Conservation (phyloP, 2,113 vertebrate species). For the Natator depressus region DNA sequence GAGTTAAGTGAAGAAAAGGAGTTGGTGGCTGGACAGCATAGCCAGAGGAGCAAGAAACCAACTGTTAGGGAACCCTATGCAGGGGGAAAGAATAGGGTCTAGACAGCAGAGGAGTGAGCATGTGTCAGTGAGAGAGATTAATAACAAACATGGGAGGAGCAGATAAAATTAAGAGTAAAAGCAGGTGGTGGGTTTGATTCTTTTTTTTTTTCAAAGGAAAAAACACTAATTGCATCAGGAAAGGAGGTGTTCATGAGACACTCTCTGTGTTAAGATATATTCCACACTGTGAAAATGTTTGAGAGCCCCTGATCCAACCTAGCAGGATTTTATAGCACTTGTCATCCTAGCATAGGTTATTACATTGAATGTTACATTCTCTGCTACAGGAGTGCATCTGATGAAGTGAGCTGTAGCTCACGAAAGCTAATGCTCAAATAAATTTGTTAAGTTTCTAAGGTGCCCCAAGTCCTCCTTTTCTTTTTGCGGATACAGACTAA, state of each 20-base stretch:
- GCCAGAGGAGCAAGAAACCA: background rate
- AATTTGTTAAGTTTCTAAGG: no score
- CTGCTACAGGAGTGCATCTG: no score
- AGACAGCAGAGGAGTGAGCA: background rate
- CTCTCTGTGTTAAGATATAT: background rate
- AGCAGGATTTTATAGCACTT: no score
- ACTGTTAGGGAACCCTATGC: background rate
- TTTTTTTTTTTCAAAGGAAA: background rate
- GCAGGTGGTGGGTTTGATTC: background rate
- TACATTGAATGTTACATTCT: no score
- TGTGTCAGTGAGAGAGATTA: background rate
- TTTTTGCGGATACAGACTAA: no score
- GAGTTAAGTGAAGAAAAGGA: background rate
- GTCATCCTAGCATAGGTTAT: no score
- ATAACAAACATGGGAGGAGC: background rate
- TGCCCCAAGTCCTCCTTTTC: no score
- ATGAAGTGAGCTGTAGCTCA: no score
- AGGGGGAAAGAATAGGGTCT: background rate
- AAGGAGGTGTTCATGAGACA: background rate
- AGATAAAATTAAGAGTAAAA: background rate
- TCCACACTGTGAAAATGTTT: background rate
- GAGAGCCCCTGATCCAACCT: no score
- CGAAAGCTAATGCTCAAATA: no score
- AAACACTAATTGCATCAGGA: background rate
- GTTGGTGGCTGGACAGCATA: background rate